Evolutionary conservation across 1,140 invertebrate species (phyloP), one percentile per base, ranked within the genome.

Genomic region (Apolygus lucorum): DNA sequence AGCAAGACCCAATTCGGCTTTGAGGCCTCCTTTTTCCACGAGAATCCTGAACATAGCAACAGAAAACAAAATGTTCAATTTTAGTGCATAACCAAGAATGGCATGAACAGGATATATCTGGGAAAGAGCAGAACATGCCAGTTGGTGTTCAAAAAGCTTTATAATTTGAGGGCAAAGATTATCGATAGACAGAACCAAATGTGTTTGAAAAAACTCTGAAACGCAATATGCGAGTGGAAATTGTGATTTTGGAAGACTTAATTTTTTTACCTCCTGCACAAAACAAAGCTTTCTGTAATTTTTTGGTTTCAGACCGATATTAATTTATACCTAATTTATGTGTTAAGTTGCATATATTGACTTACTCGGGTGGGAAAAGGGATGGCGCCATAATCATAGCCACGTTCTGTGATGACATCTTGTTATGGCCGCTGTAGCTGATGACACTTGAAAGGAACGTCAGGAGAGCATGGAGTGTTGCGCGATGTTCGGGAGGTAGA

Each of bases 351-450:
- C n/a, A n/a, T n/a, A n/a, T n/a, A n/a, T n/a, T n/a, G n/a, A n/a
- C 67, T 65, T 83, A 87, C 79, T 84, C 85, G 62, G 90, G 90
- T 62, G 92, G 88, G 77, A 96, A 95, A 29, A 96, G 83, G 63
- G 93, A 93, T 29, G 93, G 93, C 13, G 93, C 93, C 68, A 94
- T 89, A 72, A 96, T 95, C 87, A 95, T 94, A 8, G 93, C 88
- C 8, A 95, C 90, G 78, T 95, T 96, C 75, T 92, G 90, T 63
- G 91, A 83, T 63, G 86, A 88, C 93, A 96, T 96, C 81, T 92
- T 92, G 78, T 95, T 96, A 67, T 81, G 81, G 71, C 84, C 80
- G 74, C 89, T 84, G 73, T 88, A 82, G 27, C 86, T 84, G 2
- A 89, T 85, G 17, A 96, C 84, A 68, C 87, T 79, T 49, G 86